Evolutionary conservation across 1,140 invertebrate genomes (phyloP), one percentile per base, ranked within the genome.

Genomic region (Sogatella furcifera): DNA sequence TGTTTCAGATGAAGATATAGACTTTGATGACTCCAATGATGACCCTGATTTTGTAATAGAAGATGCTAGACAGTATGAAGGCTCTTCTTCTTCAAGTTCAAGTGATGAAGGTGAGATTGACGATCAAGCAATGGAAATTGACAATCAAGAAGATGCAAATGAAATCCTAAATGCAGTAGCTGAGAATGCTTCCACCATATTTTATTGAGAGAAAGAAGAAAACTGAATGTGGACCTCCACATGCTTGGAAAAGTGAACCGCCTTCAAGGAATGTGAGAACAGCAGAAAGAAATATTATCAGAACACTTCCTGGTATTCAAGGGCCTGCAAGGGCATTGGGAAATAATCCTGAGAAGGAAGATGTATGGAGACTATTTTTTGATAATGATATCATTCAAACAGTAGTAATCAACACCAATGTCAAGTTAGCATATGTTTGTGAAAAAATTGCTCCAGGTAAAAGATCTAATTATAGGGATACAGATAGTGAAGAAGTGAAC

Each of bases 311-410:
- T 8, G 44, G 38, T 11, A 43, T 57, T 13, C 42, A 10, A 11
- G 56, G 57, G 9, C n/a, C 17, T 46, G 43, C 57, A 49, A 44
- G 21, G 19, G n/a, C n/a, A n/a, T 49, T 58, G 49, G 57, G 57
- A n/a, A 28, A 44, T 21, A 28, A 15, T 13, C 44, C 57, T 31
- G 15, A 58, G 8, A 58, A 58, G 44, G 34, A 28, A 15, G 55
- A 57, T 19, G 41, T 58, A 46, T 58, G 57, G 57, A 28, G 24
- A 46, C 19, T 58, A 14, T 46, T 58, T 44, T 58, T 58, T 58
- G 57, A 58, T 58, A 22, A 10, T 14, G 43, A 58, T 58, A 28
- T 46, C n/a, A 58, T 58, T 28, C 5, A 31, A 14, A 17, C 24
- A 58, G 49, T 58, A 58, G 57, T 58, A 13, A 46, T 11, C 14